A percentile compares a stretch with the other conserved stretches of the same genome.
These are phyloP conservation scores for Thecocarcelia acutangulata DNA, from an alignment of 2,888 invertebrate species.

Conservation along the genomic window DNA sequence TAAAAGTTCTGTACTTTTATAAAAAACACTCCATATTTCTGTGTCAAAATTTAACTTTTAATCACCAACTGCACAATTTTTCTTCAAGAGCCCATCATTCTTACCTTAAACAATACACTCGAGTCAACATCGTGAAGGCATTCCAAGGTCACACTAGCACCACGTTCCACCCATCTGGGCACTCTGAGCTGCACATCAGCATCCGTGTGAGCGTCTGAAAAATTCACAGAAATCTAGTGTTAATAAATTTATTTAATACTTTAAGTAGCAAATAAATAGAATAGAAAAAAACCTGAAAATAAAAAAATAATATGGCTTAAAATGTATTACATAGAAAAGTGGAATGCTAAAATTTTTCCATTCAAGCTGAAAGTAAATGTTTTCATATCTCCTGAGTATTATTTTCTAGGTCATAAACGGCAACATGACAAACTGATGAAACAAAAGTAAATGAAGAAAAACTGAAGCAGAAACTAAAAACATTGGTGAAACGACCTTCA, in stretches of 20 bases:
- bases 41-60: no score
- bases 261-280: slow-evolving; percentile 27
- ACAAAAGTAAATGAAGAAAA: slow-evolving; percentile 24
- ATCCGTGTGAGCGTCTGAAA: slow-evolving; percentile 82
- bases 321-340: slow-evolving; percentile 48
- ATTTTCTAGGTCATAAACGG: slow-evolving; percentile 55
- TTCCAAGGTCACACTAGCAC: slow-evolving; percentile 86
- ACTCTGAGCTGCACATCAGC: slow-evolving; percentile 86
- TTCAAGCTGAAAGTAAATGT: slow-evolving; percentile 38
- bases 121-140: slow-evolving; percentile 89
- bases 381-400: slow-evolving; percentile 21
- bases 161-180: slow-evolving; percentile 88
- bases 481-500: slow-evolving; percentile 55
- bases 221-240: slow-evolving; percentile 29
- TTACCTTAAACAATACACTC: slow-evolving; percentile 89
- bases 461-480: slow-evolving; percentile 28
- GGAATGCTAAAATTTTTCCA: slow-evolving; percentile 40
- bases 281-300: neutral
- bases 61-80: no score
- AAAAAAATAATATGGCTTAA: slow-evolving; percentile 45
- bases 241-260: slow-evolving; percentile 57
- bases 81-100: neutral
- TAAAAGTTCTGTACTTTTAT: no score
- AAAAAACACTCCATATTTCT: no score
- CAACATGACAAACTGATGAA: slow-evolving; percentile 38